phyloP scores from a whole-genome alignment of 35 echinoderm and acorn worm species.

The Strongylocentrotus purpuratus region DNA sequence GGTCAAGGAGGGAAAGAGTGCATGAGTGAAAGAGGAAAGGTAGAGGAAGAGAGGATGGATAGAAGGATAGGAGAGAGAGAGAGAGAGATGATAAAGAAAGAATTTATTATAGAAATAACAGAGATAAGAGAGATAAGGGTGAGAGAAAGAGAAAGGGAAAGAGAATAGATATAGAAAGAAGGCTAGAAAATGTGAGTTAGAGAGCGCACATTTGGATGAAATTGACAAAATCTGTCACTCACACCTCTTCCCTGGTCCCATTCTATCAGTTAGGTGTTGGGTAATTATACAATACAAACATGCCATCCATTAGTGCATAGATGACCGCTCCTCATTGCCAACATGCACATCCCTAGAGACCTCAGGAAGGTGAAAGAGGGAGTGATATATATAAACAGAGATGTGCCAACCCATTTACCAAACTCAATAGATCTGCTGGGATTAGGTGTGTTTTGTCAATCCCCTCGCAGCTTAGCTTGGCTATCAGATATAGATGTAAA shows the following conservation, averaged over 20 bases:
- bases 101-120: no score
- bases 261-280: slow-evolving; percentile 2
- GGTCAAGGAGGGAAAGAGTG: not conserved
- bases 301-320: not conserved
- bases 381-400: not conserved
- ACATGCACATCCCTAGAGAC: not conserved
- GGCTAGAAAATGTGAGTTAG: not conserved
- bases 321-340: not conserved
- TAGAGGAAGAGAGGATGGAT: not conserved
- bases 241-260: slow-evolving; percentile 6
- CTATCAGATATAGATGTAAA: not conserved
- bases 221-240: slow-evolving; percentile 18
- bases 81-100: not conserved
- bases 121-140: not conserved
- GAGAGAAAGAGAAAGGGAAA: not conserved
- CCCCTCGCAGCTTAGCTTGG: not conserved
- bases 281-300: slow-evolving; percentile 42
- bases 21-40: not conserved
- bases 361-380: not conserved
- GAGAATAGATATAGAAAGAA: no score
- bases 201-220: not conserved
- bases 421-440: not conserved
- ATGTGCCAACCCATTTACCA: not conserved
- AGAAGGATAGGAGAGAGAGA: not conserved
- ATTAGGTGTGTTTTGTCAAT: not conserved